phyloP scores from a whole-genome alignment of 2,888 invertebrate genomes.

The Andrena praecox region DNA sequence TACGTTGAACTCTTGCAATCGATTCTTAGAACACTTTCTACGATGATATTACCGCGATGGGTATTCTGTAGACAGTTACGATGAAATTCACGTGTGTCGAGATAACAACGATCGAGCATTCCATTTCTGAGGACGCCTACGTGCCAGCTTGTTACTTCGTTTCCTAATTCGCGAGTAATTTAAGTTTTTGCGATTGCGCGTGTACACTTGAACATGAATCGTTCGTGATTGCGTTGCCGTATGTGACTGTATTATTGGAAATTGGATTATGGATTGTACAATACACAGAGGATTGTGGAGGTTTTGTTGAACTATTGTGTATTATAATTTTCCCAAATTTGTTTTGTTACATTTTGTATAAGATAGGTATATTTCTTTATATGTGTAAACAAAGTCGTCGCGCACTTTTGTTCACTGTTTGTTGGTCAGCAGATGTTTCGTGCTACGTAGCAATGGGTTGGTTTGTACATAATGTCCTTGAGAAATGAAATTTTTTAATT shows the following conservation, averaged over 20 bases:
- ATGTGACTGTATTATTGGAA: neutral
- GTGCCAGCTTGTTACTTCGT: neutral
- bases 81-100: slow-evolving; percentile 32
- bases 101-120: slow-evolving; percentile 18
- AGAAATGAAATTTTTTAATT: too few relatives aligned
- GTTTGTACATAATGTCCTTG: too few relatives aligned
- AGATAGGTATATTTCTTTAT: too few relatives aligned
- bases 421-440: too few relatives aligned
- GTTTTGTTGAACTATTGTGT: too few relatives aligned
- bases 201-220: neutral
- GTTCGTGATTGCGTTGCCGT: neutral
- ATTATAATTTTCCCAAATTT: too few relatives aligned
- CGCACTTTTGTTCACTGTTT: too few relatives aligned
- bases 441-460: too few relatives aligned
- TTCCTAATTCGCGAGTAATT: slow-evolving; percentile 3
- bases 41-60: slow-evolving; percentile 27
- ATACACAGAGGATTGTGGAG: too few relatives aligned
- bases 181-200: neutral
- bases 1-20: slow-evolving; percentile 56
- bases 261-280: too few relatives aligned
- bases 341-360: too few relatives aligned
- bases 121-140: neutral
- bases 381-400: too few relatives aligned
- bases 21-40: slow-evolving; percentile 59
- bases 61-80: slow-evolving; percentile 26